These are phyloP conservation scores for Drosophila orosa DNA, from an alignment of 1,140 invertebrate species.

Conservation along the genomic window DNA sequence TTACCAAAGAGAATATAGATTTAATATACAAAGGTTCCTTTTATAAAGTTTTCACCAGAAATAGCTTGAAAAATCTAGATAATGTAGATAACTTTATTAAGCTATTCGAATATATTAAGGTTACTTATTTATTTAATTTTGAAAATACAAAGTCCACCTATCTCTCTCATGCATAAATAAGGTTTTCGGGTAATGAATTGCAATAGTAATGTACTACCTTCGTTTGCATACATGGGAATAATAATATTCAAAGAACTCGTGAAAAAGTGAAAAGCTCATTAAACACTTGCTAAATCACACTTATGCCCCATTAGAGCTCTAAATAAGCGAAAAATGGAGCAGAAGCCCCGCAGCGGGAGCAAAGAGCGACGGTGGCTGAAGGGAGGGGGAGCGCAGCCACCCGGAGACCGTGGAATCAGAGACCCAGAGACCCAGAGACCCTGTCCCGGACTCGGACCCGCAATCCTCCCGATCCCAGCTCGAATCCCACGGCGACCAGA, in stretches of 20 bases:
- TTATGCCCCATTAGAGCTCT: slow-evolving; percentile 79
- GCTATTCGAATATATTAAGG: neutral
- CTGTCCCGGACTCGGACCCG: slow-evolving; percentile 14
- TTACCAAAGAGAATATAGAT: no score
- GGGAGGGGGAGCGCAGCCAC: neutral
- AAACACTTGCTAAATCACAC: slow-evolving; percentile 80
- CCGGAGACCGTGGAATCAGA: slow-evolving; percentile 10
- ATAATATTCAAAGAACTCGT: slow-evolving; percentile 6
- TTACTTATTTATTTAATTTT: neutral
- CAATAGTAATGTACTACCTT: neutral
- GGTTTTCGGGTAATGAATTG: neutral
- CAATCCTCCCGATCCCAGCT: slow-evolving; percentile 36
- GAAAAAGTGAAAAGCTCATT: slow-evolving; percentile 74
- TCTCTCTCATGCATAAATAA: neutral
- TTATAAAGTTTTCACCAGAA: neutral
- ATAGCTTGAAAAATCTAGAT: neutral
- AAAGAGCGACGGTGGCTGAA: neutral
- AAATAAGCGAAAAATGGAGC: slow-evolving; percentile 74
- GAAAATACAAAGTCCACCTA: neutral
- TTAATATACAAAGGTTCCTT: no score
- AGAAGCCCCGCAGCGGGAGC: slow-evolving; percentile 22
- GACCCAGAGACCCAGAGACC: slow-evolving; percentile 11
- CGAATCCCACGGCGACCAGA: slow-evolving; percentile 40
- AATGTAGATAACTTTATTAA: no score
- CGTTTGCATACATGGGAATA: slow-evolving; percentile 1